These are phyloP conservation scores for Agapostemon virescens DNA, from an alignment of 2,888 invertebrate species.

Conservation along the genomic window DNA sequence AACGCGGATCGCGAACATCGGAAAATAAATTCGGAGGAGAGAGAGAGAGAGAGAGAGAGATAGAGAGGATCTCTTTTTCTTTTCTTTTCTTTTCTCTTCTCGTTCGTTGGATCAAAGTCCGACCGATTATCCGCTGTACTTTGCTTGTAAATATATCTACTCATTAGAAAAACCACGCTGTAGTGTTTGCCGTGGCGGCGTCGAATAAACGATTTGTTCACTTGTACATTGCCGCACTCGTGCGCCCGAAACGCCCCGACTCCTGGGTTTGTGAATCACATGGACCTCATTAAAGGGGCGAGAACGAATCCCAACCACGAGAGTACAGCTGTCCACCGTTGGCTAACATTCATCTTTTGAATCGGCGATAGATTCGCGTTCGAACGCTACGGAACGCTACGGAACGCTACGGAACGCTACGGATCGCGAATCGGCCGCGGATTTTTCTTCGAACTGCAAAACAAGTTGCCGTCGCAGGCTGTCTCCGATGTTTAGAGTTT, in stretches of 20 bases:
- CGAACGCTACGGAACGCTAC: no score
- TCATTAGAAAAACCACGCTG: slow-evolving; percentile 69
- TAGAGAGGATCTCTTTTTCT: neutral
- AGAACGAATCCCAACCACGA: slow-evolving; percentile 71
- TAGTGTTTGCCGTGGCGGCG: slow-evolving; percentile 74
- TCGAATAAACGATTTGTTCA: slow-evolving; percentile 64
- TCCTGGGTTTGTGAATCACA: slow-evolving; percentile 78
- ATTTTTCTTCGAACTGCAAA: no score
- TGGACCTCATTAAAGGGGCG: slow-evolving; percentile 80
- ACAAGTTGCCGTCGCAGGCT: no score
- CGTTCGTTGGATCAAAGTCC: slow-evolving; percentile 33
- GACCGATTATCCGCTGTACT: slow-evolving; percentile 64
- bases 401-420: no score
- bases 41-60: no score
- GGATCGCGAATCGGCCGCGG: no score
- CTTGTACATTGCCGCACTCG: slow-evolving; percentile 69
- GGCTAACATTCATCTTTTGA: neutral
- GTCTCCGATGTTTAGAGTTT: neutral
- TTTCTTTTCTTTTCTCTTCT: no score
- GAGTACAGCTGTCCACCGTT: slow-evolving; percentile 10
- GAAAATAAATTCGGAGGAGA: no score
- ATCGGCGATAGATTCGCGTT: no score
- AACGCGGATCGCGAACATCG: no score
- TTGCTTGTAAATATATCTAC: slow-evolving; percentile 78
- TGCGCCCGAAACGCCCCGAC: slow-evolving; percentile 75